These are phyloP conservation scores for Silurus asotus DNA, from an alignment of 2,113 vertebrate species.

Conservation along the genomic window DNA sequence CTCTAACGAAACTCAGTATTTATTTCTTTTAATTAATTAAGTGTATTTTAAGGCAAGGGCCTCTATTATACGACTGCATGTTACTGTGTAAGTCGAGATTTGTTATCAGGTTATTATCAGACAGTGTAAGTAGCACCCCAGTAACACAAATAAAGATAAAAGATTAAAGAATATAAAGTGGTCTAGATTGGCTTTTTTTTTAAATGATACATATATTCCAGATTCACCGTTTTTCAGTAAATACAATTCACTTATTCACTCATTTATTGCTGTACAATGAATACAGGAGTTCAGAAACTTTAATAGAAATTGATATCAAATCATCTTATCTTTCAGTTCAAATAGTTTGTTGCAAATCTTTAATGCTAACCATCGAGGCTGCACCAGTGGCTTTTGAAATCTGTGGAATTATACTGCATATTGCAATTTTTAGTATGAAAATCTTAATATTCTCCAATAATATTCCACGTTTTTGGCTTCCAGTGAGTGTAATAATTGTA, in stretches of 20 bases:
- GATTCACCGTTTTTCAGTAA: too few relatives aligned
- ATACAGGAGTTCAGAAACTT: too few relatives aligned
- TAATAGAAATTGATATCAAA: too few relatives aligned
- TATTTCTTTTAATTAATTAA: too few relatives aligned
- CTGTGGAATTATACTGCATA: too few relatives aligned
- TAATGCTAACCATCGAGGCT: not conserved
- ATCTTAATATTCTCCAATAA: not conserved
- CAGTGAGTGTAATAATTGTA: too few relatives aligned
- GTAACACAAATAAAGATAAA: too few relatives aligned
- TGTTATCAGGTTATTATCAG: not conserved
- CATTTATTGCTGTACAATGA: too few relatives aligned
- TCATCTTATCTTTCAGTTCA: not conserved
- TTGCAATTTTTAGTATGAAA: not conserved
- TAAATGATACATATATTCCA: not conserved
- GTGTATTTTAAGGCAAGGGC: not conserved
- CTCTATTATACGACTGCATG: not conserved
- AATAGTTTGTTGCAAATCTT: not conserved
- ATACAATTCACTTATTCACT: too few relatives aligned
- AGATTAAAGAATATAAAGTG: not conserved
- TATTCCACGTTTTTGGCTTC: too few relatives aligned
- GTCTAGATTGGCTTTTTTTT: not conserved
- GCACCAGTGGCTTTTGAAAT: not conserved
- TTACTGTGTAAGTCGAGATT: not conserved
- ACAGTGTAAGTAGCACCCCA: not conserved
- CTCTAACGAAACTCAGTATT: too few relatives aligned